Percentiles rank a stretch among this genome's conserved stretches.
These are phyloP conservation scores for Papilio helenus DNA, from an alignment of 1,140 invertebrate genomes.

Conservation along the genomic window DNA sequence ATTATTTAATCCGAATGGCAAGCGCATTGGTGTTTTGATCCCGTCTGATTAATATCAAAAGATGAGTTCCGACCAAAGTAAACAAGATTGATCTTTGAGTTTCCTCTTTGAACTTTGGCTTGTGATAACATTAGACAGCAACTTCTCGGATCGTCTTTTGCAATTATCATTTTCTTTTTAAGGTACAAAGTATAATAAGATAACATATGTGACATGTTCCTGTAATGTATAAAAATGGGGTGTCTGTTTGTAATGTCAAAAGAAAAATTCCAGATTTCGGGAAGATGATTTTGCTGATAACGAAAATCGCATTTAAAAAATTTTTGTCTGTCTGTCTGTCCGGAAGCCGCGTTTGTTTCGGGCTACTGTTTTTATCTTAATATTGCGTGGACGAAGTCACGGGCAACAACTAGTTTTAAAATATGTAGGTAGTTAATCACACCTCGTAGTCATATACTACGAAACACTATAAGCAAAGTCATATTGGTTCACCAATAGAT, in stretches of 20 bases:
- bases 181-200: background rate
- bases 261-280: too few species aligned
- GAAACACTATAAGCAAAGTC: background rate
- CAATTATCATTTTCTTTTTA: slow-evolving; percentile 9
- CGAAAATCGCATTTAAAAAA: too few species aligned
- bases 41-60: slow-evolving; percentile 36
- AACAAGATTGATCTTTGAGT: slow-evolving; percentile 30
- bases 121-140: slow-evolving; percentile 28
- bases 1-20: slow-evolving; percentile 43
- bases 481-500: background rate
- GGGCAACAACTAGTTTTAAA: too few species aligned
- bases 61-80: slow-evolving; percentile 26
- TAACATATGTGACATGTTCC: background rate
- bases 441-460: too few species aligned
- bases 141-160: slow-evolving; percentile 14
- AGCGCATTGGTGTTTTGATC: slow-evolving; percentile 40
- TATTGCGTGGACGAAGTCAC: too few species aligned
- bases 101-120: slow-evolving; percentile 32
- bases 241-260: too few species aligned
- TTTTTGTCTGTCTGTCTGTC: too few species aligned
- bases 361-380: too few species aligned
- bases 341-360: too few species aligned
- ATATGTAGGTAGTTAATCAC: too few species aligned
- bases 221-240: background rate
- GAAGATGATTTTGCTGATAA: too few species aligned